phyloP scores from a whole-genome alignment of 2,888 invertebrate genomes.

The Deilephila porcellus region DNA sequence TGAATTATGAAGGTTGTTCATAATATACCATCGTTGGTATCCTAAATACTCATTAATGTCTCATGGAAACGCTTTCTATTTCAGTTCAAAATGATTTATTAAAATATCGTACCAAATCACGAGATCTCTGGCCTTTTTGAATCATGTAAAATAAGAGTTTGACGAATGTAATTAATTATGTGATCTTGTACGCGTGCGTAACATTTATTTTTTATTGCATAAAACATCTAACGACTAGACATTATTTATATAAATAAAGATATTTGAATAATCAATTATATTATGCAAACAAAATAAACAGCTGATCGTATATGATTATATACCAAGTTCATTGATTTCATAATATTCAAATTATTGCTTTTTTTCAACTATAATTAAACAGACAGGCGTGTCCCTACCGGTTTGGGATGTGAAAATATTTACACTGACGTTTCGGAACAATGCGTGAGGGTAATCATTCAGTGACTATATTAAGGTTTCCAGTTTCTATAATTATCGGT shows the following conservation, averaged over 20 bases:
- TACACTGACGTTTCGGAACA: slow-evolving; percentile 39
- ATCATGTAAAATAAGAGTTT: background rate
- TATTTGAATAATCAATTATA: slow-evolving; percentile 23
- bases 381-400: slow-evolving; percentile 15
- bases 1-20: slow-evolving; percentile 14
- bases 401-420: slow-evolving; percentile 33
- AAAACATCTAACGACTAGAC: background rate
- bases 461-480: slow-evolving; percentile 44
- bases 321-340: slow-evolving; percentile 25
- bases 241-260: background rate
- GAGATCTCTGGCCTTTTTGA: background rate
- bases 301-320: slow-evolving; percentile 19
- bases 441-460: slow-evolving; percentile 45
- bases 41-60: background rate
- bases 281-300: slow-evolving; percentile 30
- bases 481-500: slow-evolving; percentile 56
- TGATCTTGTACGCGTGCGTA: background rate
- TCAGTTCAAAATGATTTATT: background rate
- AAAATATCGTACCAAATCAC: background rate
- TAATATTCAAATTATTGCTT: slow-evolving; percentile 28
- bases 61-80: slow-evolving; percentile 3
- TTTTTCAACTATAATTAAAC: slow-evolving; percentile 19
- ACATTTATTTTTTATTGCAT: slow-evolving; percentile 4
- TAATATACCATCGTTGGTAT: background rate
- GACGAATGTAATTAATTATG: slow-evolving; percentile 3